Evolutionary conservation across 2,113 vertebrate species (phyloP).

Genomic region (Lycaon pictus): DNA sequence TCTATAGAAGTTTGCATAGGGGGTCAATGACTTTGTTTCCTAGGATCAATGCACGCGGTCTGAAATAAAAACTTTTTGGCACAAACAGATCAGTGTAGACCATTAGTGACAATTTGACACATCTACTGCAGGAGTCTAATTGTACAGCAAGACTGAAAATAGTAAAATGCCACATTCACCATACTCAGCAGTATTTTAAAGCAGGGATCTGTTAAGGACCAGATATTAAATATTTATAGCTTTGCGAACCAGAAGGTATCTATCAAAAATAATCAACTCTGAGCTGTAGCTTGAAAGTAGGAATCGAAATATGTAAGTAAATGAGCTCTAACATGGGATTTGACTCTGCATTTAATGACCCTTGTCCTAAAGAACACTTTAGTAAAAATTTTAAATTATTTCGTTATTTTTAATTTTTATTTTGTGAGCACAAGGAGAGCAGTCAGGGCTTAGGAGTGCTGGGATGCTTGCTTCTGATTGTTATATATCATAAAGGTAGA

Average conservation of each 20-base stretch:
- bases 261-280: neutral
- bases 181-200: too few species aligned
- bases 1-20: neutral
- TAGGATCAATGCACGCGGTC: neutral
- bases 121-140: neutral
- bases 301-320: neutral
- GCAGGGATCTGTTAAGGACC: fast-evolving
- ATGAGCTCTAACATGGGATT: neutral
- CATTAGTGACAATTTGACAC: neutral
- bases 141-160: neutral
- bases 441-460: neutral
- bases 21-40: neutral
- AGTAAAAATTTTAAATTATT: neutral
- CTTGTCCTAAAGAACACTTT: neutral
- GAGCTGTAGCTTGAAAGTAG: neutral
- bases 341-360: neutral
- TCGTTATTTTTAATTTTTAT: neutral
- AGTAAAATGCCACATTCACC: neutral
- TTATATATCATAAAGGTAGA: neutral
- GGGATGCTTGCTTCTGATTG: neutral
- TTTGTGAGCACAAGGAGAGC: neutral
- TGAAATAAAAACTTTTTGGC: neutral
- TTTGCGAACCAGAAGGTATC: neutral
- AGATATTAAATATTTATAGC: neutral
- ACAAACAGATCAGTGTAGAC: neutral